Conservation (phyloP, 2,888 invertebrate genomes). For the Rhogogaster chlorosoma region DNA sequence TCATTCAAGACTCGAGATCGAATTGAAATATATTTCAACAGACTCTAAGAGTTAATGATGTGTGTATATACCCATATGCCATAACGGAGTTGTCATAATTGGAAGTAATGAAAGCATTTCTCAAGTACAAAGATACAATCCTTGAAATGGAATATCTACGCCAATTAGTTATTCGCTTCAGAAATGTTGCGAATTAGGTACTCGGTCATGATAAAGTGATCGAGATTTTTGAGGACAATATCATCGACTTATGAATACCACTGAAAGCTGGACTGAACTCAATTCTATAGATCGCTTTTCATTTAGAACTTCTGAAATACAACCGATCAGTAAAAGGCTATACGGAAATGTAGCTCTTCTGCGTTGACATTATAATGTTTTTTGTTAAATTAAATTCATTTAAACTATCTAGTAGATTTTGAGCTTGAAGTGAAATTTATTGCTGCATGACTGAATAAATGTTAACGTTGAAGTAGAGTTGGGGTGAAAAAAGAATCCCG, state of each 20-base stretch:
- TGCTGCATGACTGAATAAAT: neutral
- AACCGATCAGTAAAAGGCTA: neutral
- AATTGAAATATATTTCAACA: neutral
- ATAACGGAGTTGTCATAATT: neutral
- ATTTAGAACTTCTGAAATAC: neutral
- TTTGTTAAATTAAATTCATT: neutral
- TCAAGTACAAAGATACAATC: neutral
- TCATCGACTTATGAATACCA: neutral
- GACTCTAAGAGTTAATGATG: neutral
- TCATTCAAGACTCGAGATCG: neutral
- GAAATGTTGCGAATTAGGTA: neutral
- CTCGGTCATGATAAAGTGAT: neutral
- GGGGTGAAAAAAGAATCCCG: neutral
- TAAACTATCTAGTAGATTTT: neutral
- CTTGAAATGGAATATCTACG: neutral
- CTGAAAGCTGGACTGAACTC: neutral
- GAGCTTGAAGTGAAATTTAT: neutral
- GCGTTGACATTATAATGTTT: neutral
- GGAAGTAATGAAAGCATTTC: neutral
- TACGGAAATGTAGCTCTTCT: neutral
- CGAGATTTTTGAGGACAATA: neutral
- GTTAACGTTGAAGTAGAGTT: neutral
- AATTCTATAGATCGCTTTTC: neutral
- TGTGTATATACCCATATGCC: neutral
- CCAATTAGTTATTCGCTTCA: neutral